phyloP scores from a whole-genome alignment of 92 coral and sea anemone genomes.

The Zoanthus sociatus region DNA sequence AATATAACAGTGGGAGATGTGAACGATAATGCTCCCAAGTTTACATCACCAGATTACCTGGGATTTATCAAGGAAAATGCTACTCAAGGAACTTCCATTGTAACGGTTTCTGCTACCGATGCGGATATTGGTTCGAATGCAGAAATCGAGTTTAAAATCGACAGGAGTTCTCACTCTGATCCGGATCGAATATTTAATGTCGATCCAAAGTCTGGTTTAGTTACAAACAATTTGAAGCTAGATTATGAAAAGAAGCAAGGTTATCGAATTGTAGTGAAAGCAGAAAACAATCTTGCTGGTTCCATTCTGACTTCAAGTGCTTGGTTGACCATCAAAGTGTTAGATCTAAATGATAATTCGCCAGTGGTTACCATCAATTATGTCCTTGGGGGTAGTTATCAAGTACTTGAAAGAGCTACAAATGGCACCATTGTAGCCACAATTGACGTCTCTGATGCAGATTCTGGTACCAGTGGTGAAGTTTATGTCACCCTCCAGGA shows the following conservation, averaged over 20 bases:
- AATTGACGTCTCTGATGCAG: slow-evolving; percentile 81
- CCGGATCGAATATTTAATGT: slow-evolving; percentile 68
- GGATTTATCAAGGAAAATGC: slow-evolving; percentile 72
- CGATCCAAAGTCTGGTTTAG: slow-evolving; percentile 67
- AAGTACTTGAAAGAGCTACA: slow-evolving; percentile 78
- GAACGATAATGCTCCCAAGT: slow-evolving; percentile 83
- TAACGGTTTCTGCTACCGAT: slow-evolving; percentile 86
- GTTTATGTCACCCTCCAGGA: slow-evolving; percentile 85
- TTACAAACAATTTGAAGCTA: slow-evolving; percentile 57
- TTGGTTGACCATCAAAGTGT: slow-evolving; percentile 65
- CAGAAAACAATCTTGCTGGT: slow-evolving; percentile 65
- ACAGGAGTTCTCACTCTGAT: slow-evolving; percentile 68
- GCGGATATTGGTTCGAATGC: slow-evolving; percentile 85
- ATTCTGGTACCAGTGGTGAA: slow-evolving; percentile 86
- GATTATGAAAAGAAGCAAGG: slow-evolving; percentile 71
- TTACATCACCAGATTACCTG: slow-evolving; percentile 66
- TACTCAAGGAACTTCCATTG: slow-evolving; percentile 55
- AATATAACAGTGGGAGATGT: slow-evolving; percentile 84
- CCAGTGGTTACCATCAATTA: slow-evolving; percentile 71
- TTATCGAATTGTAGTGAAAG: slow-evolving; percentile 77
- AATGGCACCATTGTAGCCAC: slow-evolving; percentile 80
- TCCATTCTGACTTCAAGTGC: slow-evolving; percentile 43
- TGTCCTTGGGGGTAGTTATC: slow-evolving; percentile 67
- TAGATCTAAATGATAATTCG: slow-evolving; percentile 86
- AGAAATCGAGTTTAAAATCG: slow-evolving; percentile 73